Evolutionary conservation across 1,140 invertebrate genomes (phyloP).

Genomic region (Ptiloglossa arizonensis): DNA sequence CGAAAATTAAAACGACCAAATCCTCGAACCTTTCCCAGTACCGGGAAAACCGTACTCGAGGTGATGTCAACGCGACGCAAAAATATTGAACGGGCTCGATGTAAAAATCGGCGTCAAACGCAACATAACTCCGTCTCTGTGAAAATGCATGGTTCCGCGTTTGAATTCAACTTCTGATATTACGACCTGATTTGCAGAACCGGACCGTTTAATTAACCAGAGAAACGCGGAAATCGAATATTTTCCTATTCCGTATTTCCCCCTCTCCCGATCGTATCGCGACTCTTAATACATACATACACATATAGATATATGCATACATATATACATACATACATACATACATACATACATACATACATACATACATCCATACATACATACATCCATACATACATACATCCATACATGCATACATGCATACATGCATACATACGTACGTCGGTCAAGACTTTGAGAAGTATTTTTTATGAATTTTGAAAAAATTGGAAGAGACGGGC

Average conservation of each 20-base stretch:
- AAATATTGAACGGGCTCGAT: neutral
- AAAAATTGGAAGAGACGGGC: constrained; percentile 36
- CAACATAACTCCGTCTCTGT: neutral
- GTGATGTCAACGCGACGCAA: neutral
- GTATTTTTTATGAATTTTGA: too few relatives aligned
- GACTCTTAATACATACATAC: neutral
- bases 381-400: too few relatives aligned
- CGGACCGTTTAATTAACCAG: constrained; percentile 20
- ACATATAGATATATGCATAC: too few relatives aligned
- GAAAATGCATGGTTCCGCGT: neutral
- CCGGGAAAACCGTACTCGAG: neutral
- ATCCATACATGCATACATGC: too few relatives aligned
- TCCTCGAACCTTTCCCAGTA: neutral
- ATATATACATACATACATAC: too few relatives aligned
- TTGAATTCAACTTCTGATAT: constrained; percentile 16
- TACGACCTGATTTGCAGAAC: constrained; percentile 12
- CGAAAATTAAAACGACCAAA: neutral
- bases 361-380: too few relatives aligned
- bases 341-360: too few relatives aligned
- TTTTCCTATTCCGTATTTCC: neutral
- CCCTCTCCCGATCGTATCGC: neutral
- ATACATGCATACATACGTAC: too few relatives aligned
- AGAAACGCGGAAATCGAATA: neutral
- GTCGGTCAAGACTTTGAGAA: too few relatives aligned
- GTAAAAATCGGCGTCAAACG: neutral